Evolutionary conservation across 2,113 vertebrate species (phyloP).

Genomic region (Aix galericulata): DNA sequence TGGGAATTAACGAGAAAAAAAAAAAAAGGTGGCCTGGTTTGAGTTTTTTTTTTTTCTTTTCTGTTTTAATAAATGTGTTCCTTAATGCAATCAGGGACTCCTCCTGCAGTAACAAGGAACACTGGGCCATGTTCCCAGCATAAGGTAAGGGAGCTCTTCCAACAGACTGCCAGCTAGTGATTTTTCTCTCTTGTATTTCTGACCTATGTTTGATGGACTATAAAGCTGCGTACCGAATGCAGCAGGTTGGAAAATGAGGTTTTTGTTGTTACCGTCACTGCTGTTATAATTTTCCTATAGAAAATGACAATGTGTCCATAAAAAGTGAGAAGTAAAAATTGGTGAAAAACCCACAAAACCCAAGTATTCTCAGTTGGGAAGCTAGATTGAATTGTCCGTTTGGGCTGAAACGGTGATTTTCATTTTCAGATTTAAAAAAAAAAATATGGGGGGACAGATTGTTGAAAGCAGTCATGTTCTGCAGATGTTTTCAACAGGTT

Average conservation of each 20-base stretch:
- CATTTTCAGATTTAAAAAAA: not conserved
- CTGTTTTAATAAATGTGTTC: not conserved
- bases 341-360: not conserved
- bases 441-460: not conserved
- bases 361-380: not conserved
- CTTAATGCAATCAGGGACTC: not conserved
- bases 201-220: not conserved
- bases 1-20: not conserved
- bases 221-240: not conserved
- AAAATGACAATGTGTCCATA: not conserved
- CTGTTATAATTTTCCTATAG: not conserved
- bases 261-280: not conserved
- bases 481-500: not conserved
- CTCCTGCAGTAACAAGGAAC: not conserved
- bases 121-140: not conserved
- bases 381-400: not conserved
- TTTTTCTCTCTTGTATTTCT: not conserved
- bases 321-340: not conserved
- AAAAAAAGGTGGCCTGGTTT: not conserved
- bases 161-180: accelerated
- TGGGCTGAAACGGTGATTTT: not conserved
- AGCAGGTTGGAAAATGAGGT: not conserved
- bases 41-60: not conserved
- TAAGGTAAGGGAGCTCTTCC: not conserved
- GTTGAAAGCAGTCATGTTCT: not conserved